Conservation (phyloP, 2,113 vertebrate species). For the Benitochromis conjunctus region DNA sequence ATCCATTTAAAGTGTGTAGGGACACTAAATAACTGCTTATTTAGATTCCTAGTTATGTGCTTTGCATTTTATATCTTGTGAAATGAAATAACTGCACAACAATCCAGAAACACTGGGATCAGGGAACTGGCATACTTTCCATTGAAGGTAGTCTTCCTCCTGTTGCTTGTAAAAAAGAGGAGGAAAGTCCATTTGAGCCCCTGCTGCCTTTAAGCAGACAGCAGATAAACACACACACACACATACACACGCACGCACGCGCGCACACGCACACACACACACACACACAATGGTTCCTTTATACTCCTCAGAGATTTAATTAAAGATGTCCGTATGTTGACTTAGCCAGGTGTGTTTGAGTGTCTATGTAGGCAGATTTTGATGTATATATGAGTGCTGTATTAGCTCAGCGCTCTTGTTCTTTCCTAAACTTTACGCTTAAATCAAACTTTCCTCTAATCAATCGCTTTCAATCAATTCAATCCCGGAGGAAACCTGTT, state of each 20-base stretch:
- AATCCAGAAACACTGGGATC: neutral
- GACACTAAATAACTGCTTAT: neutral
- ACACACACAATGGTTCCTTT: neutral
- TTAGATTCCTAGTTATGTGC: neutral
- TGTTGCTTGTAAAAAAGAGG: neutral
- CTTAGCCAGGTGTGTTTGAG: conserved; percentile 12
- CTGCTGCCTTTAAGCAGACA: neutral
- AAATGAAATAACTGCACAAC: neutral
- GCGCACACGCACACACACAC: neutral
- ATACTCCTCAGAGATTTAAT: neutral
- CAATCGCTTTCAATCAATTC: conserved; percentile 46
- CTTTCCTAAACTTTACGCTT: neutral
- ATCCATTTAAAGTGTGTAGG: neutral
- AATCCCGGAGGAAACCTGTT: conserved; percentile 26
- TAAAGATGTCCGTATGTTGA: conserved; percentile 4
- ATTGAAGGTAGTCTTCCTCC: neutral
- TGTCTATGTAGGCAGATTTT: neutral
- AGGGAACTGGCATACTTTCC: neutral
- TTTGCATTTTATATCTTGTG: neutral
- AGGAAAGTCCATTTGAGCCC: conserved; percentile 2
- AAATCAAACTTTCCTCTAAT: conserved; percentile 32
- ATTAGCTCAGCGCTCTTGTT: neutral
- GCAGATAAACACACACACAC: neutral
- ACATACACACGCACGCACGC: neutral
- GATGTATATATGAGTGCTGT: neutral